Conservation (phyloP, 2,888 invertebrate species). For the Watsonalla cultraria region DNA sequence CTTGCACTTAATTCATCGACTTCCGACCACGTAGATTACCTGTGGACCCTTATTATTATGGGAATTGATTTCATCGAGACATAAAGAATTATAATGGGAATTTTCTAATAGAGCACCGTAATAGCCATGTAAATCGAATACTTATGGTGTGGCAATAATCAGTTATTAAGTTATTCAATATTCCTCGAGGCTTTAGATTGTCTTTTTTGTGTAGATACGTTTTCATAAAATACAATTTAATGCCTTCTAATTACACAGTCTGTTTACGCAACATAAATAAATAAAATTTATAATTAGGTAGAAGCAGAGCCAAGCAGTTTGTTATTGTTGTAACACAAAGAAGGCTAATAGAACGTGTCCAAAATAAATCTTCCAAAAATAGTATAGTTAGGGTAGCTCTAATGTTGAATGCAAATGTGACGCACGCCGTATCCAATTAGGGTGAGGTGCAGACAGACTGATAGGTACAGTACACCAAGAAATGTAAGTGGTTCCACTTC, state of each 20-base stretch:
- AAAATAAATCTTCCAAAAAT: background rate
- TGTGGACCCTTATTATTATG: conserved; percentile 43
- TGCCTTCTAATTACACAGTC: no score
- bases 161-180: no score
- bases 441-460: conserved; percentile 2
- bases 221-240: no score
- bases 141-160: no score
- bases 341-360: no score
- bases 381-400: background rate
- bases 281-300: no score
- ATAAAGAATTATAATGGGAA: conserved; percentile 26
- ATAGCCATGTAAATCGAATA: conserved; percentile 18
- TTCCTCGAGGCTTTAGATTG: no score
- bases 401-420: conserved; percentile 2
- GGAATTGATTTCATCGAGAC: conserved; percentile 53
- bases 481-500: conserved; percentile 3
- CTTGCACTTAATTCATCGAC: conserved; percentile 51
- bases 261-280: no score
- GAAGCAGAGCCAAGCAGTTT: no score
- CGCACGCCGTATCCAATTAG: conserved; percentile 17
- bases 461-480: background rate
- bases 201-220: no score
- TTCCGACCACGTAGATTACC: conserved; percentile 53
- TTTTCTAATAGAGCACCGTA: conserved; percentile 32
- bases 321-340: no score